A percentile compares a stretch with the other conserved stretches of the same genome.
Evolutionary conservation across 2,797 vertebrate genomes (phyloP).

Genomic region (Pteronotus mesoamericanus): DNA sequence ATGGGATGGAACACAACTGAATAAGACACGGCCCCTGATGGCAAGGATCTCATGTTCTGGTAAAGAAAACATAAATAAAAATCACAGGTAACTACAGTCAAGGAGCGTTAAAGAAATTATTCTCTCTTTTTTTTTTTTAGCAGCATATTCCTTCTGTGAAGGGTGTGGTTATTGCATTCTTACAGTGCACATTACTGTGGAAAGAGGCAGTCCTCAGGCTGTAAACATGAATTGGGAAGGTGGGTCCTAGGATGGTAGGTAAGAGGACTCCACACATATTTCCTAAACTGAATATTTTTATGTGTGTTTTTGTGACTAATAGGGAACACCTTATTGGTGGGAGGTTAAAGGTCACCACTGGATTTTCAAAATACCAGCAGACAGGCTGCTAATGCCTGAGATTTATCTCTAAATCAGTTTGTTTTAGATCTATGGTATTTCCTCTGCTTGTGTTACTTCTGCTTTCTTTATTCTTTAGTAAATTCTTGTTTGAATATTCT

Average conservation of each 20-base stretch:
- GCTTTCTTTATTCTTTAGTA: constrained; percentile 8
- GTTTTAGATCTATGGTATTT: neutral
- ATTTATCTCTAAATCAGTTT: neutral
- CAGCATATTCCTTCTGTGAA: neutral
- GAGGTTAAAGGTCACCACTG: neutral
- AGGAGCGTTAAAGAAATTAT: neutral
- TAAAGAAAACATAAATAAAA: neutral
- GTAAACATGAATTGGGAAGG: neutral
- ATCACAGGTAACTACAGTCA: neutral
- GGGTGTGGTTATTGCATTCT: neutral
- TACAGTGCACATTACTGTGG: neutral
- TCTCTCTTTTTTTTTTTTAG: neutral
- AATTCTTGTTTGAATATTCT: neutral
- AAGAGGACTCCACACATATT: neutral
- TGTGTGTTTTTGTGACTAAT: neutral
- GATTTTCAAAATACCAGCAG: neutral
- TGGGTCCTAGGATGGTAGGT: neutral
- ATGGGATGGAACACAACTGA: neutral
- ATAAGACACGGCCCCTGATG: neutral
- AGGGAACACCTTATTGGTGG: neutral
- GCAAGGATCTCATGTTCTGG: neutral
- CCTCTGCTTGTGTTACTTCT: neutral
- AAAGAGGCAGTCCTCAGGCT: neutral
- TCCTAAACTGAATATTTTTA: neutral
- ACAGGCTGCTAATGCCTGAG: neutral